Conservation (phyloP, 2,797 vertebrate genomes). For the Enteromius trimaculatus region DNA sequence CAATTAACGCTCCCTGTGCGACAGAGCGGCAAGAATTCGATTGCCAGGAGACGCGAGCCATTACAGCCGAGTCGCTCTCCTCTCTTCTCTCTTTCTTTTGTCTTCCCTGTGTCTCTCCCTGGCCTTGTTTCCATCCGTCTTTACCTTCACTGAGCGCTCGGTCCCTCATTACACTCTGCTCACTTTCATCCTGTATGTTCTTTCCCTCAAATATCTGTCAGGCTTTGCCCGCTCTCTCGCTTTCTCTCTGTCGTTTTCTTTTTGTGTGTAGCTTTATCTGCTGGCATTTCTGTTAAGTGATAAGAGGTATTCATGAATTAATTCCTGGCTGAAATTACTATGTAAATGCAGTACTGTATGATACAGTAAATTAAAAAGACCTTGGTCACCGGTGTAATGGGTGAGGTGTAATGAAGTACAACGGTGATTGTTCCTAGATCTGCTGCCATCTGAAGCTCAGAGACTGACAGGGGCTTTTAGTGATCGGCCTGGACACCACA, state of each 20-base stretch:
- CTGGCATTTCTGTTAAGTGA: slow-evolving; percentile 22
- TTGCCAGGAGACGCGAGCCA: slow-evolving; percentile 65
- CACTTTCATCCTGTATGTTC: slow-evolving; percentile 37
- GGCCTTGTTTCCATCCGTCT: slow-evolving; percentile 36
- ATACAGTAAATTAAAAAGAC: slow-evolving; percentile 17
- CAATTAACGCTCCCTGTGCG: slow-evolving; percentile 69
- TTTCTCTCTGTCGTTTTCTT: slow-evolving; percentile 10
- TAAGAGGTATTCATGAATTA: slow-evolving; percentile 8
- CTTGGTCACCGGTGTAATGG: not conserved
- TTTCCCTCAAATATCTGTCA: slow-evolving; percentile 42
- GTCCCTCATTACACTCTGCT: slow-evolving; percentile 37
- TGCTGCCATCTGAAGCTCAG: slow-evolving; percentile 51
- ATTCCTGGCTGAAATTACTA: not conserved
- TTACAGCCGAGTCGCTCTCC: slow-evolving; percentile 56
- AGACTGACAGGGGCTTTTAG: slow-evolving; percentile 55
- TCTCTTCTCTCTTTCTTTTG: slow-evolving; percentile 38
- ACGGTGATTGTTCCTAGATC: slow-evolving; percentile 51
- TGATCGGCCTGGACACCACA: slow-evolving; percentile 50
- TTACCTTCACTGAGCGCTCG: slow-evolving; percentile 24
- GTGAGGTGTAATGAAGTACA: slow-evolving; percentile 33
- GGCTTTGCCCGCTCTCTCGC: slow-evolving; percentile 11
- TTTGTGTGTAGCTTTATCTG: slow-evolving; percentile 16
- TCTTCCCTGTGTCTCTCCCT: slow-evolving; percentile 43
- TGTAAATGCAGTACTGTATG: slow-evolving; percentile 5
- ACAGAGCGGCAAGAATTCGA: slow-evolving; percentile 67